Evolutionary conservation across 2,888 invertebrate species (phyloP), one percentile per base, ranked within the genome.

Genomic region (Nasonovia ribisnigri): DNA sequence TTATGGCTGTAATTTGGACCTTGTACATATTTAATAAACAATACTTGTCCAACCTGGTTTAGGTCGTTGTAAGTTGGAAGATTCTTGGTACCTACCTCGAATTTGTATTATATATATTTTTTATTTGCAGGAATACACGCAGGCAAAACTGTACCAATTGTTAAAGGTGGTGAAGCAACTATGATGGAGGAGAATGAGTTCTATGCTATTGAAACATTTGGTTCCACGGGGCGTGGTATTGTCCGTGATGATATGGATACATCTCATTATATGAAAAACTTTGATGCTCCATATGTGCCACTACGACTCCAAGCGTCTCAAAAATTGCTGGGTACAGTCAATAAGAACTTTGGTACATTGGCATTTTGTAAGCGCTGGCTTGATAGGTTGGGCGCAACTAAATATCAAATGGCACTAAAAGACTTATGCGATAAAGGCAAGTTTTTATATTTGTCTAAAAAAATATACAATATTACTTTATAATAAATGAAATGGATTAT

Each of bases 191-290:
- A 99, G 96, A 98, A 99, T 95, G 99, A 99, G 96, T 99, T 99
- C 96, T 99, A 99, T 96, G 99, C 99, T 0, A 99, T 99, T 95
- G 99, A 99, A 96, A 99, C 99, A 0, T 99, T 99, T 96, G 99
- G 99, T 86, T 99, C 99, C 16, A 99, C 99, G 1, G 99, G 99
- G 3, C 97, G 97, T 92, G 98, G 98, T 0, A 96, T 98, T 94
- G 99, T 99, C 3, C 99, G 99, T 95, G 99, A 99, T 95, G 99
- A 99, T 95, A 99, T 99, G 98, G 99, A 99, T 95, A 98, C 98
- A 95, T 99, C 99, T 36, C 99, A 99, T 96, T 99, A 99, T 96
- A 99, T 99, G 99, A 99, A 99, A 96, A 99, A 99, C 96, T 99
- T 98, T 96, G 99, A 99, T 95, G 97, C 97, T 95, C 97, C 97